A percentile compares a stretch with the other conserved stretches of the same genome.
phyloP scores from a whole-genome alignment of 2,113 vertebrate species.

The Notarius quadriscutis region DNA sequence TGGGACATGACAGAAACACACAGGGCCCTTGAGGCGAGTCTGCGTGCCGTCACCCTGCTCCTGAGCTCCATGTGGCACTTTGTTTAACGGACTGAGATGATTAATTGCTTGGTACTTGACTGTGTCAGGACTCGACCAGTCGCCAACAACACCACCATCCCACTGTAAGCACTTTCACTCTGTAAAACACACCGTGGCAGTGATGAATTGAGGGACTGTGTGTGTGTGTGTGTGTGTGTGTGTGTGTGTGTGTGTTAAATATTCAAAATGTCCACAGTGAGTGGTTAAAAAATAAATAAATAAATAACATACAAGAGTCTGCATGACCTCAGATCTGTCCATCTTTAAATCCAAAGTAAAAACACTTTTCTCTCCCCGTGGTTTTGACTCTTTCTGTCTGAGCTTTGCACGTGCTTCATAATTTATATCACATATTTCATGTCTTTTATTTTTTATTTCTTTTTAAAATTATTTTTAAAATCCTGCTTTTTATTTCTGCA shows the following conservation, averaged over 20 bases:
- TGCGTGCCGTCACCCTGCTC: slow-evolving; percentile 57
- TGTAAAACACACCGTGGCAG: slow-evolving; percentile 58
- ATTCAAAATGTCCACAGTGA: background rate
- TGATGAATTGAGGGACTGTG: slow-evolving; percentile 54
- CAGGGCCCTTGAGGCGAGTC: slow-evolving; percentile 66
- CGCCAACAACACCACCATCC: slow-evolving; percentile 65
- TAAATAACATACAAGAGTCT: background rate
- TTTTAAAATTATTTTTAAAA: background rate
- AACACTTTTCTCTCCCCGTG: background rate
- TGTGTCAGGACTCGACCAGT: slow-evolving; percentile 71
- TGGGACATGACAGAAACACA: slow-evolving; percentile 67
- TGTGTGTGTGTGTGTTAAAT: slow-evolving; percentile 50
- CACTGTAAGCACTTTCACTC: background rate
- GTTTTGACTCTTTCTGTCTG: background rate
- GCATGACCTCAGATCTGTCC: background rate
- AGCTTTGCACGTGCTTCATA: background rate
- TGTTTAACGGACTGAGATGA: slow-evolving; percentile 70
- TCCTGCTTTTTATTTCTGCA: background rate
- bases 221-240: background rate
- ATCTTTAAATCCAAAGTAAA: background rate
- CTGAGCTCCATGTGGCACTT: slow-evolving; percentile 59
- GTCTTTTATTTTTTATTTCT: background rate
- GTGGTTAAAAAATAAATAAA: background rate
- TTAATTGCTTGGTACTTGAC: slow-evolving; percentile 76
- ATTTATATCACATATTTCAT: background rate